Base-by-base conservation (phyloP, 1,140 invertebrate species). In the Drosophila albomicans region DNA sequence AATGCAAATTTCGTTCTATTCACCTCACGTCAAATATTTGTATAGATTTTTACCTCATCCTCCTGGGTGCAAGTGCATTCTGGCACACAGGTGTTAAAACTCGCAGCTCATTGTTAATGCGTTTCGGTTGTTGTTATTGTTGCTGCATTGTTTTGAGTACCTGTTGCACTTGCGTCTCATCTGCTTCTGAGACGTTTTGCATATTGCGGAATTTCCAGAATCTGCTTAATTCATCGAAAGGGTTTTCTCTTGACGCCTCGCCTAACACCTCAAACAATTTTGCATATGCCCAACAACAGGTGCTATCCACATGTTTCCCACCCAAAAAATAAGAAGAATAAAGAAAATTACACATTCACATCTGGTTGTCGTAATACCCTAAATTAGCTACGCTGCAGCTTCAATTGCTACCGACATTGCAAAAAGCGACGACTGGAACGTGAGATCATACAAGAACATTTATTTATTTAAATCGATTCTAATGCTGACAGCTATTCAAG, bases 181-280 rank as follows among this genome's bases (percentile, higher is more conserved):
- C 58, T 49, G 49, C 15, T 46, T 30, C 59, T 59, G 56, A 63
- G 71, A 58, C 65, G 65, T 72, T 25, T 87, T 30, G 43, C 63
- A 76, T 61, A 58, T 88, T 88, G 81, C 85, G 85, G 85, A 88
- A 88, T 89, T 88, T 88, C 85, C 85, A 89, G 85, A 84, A 89
- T 85, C 78, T 58, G 63, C 71, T 70, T 64, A 70, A 88, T 88
- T 89, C 81, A 88, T 81, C 78, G 63, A 87, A 87, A 88, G 84
- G 84, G 80, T 87, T 82, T 64, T 10, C 52, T 77, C 13, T 45
- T 51, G 16, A 28, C 61, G 46, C 48, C 62, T 49, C 66, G 16
- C 54, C 62, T 70, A 74, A 49, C 69, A 67, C 72, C 78, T 76
- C 52, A 63, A 35, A 20, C 51, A 43, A 52, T 72, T 85, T 78